These are phyloP conservation scores for Perca flavescens DNA, from an alignment of 2,113 vertebrate genomes.

Conservation along the genomic window DNA sequence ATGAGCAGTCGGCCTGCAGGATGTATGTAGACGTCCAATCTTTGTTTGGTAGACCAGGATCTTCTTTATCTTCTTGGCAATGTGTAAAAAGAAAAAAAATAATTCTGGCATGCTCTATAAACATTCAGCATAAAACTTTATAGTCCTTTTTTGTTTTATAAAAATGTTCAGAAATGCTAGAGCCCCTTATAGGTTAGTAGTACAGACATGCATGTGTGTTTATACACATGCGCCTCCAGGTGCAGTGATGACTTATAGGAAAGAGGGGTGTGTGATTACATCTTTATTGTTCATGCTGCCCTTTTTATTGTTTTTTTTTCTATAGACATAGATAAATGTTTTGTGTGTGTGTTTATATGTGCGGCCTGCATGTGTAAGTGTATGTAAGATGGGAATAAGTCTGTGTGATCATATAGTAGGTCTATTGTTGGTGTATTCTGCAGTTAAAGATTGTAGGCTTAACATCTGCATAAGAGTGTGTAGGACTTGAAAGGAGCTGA, in stretches of 20 bases:
- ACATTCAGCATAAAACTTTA: not conserved
- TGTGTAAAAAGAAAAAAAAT: not conserved
- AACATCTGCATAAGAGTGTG: constrained; percentile 14
- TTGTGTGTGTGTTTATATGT: not conserved
- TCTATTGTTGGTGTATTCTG: not conserved
- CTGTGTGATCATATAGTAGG: not conserved
- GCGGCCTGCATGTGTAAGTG: not conserved
- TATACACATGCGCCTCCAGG: not conserved
- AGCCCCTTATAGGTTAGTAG: not conserved
- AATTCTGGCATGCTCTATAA: not conserved
- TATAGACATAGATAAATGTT: not conserved
- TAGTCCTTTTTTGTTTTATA: not conserved
- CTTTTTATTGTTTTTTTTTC: not conserved
- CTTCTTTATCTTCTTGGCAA: not conserved
- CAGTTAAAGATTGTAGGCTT: not conserved
- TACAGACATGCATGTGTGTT: not conserved
- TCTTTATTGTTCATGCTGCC: not conserved
- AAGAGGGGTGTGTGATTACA: not conserved
- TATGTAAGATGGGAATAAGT: not conserved
- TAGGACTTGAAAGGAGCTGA: constrained; percentile 31
- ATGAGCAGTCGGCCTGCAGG: not conserved
- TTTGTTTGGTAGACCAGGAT: constrained; percentile 2
- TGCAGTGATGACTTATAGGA: not conserved
- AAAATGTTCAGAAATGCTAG: not conserved
- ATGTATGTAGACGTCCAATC: not conserved